Evolutionary conservation across 1,140 invertebrate genomes (phyloP), one percentile per base, ranked within the genome.

Genomic region (Limonius californicus): DNA sequence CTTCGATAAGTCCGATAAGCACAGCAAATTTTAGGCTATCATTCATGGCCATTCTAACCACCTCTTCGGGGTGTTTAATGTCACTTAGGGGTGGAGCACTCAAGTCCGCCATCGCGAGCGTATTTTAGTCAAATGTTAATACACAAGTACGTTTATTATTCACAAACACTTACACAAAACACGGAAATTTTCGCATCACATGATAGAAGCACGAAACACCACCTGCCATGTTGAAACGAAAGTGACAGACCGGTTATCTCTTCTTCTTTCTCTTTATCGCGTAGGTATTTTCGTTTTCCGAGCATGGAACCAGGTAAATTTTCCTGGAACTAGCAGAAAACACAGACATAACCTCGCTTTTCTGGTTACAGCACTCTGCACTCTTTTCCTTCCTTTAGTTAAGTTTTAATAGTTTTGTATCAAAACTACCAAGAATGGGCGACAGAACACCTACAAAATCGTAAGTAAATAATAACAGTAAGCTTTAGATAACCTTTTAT

Each of bases 21-120:
- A 97, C 91, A 76, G 92, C 94, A 80, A 97, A 97, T 85, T 97
- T 97, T 71, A 96, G 82, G 81, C 88, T 90, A 83, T 92, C 89
- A 80, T 90, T 89, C 80, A 90, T 89, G 78, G 89, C 86, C 89
- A 91, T 91, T 82, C 88, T 84, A 76, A 92, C 89, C 70, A 92
- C 90, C 79, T 94, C 90, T 81, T 93, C 91, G 71, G 90, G 90
- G 81, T 89, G 85, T 77, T 91, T 91, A 72, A 92, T 91, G 77
- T 91, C 89, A 85, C 88, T 87, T 76, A 85, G 85, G 78, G 88
- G 86, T 78, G 88, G 87, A 79, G 84, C 86, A 78, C 88, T 88
- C 77, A 89, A 79, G 82, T 90, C 89, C 84, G 87, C 87, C 88
- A 90, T 90, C 65, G 61, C 59, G 59, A 62, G 20, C 19, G 27